Evolutionary conservation across 2,888 invertebrate genomes (phyloP).

Genomic region (Octonoba sinensis): DNA sequence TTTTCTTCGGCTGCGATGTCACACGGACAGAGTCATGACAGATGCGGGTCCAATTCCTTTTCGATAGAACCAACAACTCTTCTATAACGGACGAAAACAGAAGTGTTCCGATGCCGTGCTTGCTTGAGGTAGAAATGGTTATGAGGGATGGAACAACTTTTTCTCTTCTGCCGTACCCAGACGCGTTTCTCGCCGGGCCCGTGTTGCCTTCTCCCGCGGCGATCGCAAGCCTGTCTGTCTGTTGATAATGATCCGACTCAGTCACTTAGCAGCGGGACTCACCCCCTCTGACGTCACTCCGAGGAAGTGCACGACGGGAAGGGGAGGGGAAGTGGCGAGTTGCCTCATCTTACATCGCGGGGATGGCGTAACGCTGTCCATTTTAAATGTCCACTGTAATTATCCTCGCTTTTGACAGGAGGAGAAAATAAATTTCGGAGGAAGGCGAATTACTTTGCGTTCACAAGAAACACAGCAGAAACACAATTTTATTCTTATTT

Average conservation of each 20-base stretch:
- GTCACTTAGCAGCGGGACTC: conserved; percentile 42
- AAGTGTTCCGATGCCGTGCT: neutral
- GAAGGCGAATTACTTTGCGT: no score
- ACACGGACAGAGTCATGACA: neutral
- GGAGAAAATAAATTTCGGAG: neutral
- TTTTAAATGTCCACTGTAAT: conserved; percentile 12
- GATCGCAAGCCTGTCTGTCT: conserved; percentile 53
- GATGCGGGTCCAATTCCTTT: no score
- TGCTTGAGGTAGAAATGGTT: conserved; percentile 52
- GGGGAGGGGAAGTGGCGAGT: conserved; percentile 17
- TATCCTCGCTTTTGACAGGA: neutral
- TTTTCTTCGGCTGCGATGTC: conserved; percentile 25
- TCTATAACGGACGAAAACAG: no score
- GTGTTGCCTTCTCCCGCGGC: conserved; percentile 39
- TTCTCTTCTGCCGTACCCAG: conserved; percentile 22
- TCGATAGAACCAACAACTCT: no score
- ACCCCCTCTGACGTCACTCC: conserved; percentile 48
- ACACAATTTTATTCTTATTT: no score
- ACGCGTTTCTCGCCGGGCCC: neutral
- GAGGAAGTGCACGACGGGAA: conserved; percentile 11
- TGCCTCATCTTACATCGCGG: conserved; percentile 13
- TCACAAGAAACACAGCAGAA: no score
- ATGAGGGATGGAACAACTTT: conserved; percentile 23
- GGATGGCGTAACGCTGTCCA: neutral
- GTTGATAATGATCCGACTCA: conserved; percentile 39